These are phyloP conservation scores for Glaucopsyche alexis DNA, from an alignment of 2,888 invertebrate species.

Conservation along the genomic window DNA sequence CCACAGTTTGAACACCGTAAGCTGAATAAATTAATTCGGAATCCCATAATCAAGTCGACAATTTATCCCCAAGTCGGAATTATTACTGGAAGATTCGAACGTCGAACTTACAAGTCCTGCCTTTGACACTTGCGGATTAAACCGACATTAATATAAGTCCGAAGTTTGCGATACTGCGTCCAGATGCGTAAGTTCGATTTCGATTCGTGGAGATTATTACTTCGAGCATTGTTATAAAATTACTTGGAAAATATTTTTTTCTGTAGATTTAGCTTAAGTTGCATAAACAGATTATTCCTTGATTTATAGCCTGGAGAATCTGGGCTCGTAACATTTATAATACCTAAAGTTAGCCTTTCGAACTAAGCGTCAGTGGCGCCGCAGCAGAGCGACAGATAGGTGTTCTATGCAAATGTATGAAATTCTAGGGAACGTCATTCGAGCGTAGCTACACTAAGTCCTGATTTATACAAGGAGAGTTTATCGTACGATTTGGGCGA, in stretches of 20 bases:
- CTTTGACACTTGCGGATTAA: slow-evolving; percentile 50
- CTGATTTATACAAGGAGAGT: too few relatives aligned
- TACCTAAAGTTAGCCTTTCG: too few relatives aligned
- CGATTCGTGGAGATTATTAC: slow-evolving; percentile 11
- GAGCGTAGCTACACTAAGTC: too few relatives aligned
- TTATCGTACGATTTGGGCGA: too few relatives aligned
- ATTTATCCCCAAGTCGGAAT: slow-evolving; percentile 56
- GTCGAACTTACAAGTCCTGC: slow-evolving; percentile 46
- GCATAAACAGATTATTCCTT: background rate
- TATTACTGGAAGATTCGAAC: slow-evolving; percentile 49
- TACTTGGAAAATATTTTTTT: background rate
- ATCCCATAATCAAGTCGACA: slow-evolving; percentile 58
- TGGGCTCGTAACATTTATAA: too few relatives aligned
- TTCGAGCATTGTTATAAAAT: background rate
- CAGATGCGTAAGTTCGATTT: slow-evolving; percentile 28
- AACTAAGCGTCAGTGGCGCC: too few relatives aligned
- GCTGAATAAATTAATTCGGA: slow-evolving; percentile 58
- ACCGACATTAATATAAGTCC: slow-evolving; percentile 47
- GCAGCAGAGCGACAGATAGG: too few relatives aligned
- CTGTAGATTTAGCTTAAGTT: background rate
- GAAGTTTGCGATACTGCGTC: slow-evolving; percentile 33
- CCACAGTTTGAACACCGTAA: slow-evolving; percentile 46
- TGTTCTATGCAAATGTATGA: too few relatives aligned
- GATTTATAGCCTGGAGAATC: background rate
- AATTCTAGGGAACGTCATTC: too few relatives aligned